Evolutionary conservation across 2,888 invertebrate genomes (phyloP), one percentile per base, ranked within the genome.

Genomic region (Dolichomitus sp.): DNA sequence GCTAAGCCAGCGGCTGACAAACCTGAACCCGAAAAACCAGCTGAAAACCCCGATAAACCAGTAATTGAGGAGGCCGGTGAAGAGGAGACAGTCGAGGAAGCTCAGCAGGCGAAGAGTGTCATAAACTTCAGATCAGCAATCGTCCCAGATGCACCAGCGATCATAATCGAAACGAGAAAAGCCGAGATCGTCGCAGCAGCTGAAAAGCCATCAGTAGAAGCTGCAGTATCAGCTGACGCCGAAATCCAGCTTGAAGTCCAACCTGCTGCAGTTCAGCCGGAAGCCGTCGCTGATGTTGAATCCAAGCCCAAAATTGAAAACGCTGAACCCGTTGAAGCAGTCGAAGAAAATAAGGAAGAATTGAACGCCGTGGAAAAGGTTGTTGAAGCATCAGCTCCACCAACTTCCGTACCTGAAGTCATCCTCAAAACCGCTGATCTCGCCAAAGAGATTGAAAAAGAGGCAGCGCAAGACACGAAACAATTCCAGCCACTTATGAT

Each of bases 351-450:
- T 69, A 45, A 73, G 37, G 37, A 78, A 48, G 40, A 79, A 40
- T 19, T 27, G n/a, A 76, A 74, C n/a, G 9, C 63, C 11, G 50
- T 59, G 1, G 69, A 68, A 30, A 57, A 72, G 45, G 4, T 65
- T 0, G 63, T 12, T 14, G 57, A 74, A 81, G 12, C 52, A 0
- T 50, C 57, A 48, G 14, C 30, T 11, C 17, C 72, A 12, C 81
- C 81, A 0, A 48, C 52, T 0, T 92, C 94, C 78, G 94, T 95
- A 0, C 94, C 95, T 1, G 94, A 95, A 87, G 90, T 94, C 0
- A 94, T 95, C 61, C 86, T 95, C 87, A 93, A 94, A 0, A 86
- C 90, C 12, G 90, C 91, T 40, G 94, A 94, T 76, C 92, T 89
- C 1, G 83, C 81, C 9, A 84, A 87, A 12, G 84, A 87, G 33